Evolutionary conservation across 2,113 vertebrate species (phyloP).

Genomic region (Eulacestoma nigropectus): DNA sequence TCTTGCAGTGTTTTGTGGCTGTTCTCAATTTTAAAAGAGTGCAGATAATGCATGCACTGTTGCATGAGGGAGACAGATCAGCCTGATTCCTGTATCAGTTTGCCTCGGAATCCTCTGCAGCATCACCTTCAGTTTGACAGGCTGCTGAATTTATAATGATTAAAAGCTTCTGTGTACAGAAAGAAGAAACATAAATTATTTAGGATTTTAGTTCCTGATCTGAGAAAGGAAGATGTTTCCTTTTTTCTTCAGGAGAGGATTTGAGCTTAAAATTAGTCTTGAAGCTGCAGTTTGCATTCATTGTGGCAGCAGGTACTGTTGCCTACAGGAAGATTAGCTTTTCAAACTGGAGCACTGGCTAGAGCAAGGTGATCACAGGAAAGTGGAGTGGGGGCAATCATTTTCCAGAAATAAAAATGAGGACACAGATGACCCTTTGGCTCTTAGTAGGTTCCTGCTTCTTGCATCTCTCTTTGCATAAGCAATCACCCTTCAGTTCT

Average conservation of each 20-base stretch:
- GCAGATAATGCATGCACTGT: neutral
- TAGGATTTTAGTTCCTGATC: neutral
- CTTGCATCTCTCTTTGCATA: neutral
- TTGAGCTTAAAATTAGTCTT: neutral
- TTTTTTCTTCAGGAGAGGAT: neutral
- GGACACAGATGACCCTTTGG: neutral
- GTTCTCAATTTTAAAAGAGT: neutral
- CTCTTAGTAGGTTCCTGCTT: neutral
- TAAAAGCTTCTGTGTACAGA: neutral
- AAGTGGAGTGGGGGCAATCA: neutral
- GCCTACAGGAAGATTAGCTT: neutral
- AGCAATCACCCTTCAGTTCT: neutral
- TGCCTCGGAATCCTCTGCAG: neutral
- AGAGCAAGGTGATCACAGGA: neutral
- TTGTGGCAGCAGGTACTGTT: neutral
- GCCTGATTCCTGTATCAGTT: neutral
- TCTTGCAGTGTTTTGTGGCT: neutral
- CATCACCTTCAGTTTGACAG: neutral
- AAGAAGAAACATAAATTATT: neutral
- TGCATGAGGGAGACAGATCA: neutral
- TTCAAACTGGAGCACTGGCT: neutral
- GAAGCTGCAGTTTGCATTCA: neutral
- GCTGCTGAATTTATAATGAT: neutral
- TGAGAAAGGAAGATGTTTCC: neutral
- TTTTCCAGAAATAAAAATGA: constrained; percentile 17